Evolutionary conservation across 2,888 invertebrate species (phyloP), one percentile per base, ranked within the genome.

Genomic region (Elegia similella): DNA sequence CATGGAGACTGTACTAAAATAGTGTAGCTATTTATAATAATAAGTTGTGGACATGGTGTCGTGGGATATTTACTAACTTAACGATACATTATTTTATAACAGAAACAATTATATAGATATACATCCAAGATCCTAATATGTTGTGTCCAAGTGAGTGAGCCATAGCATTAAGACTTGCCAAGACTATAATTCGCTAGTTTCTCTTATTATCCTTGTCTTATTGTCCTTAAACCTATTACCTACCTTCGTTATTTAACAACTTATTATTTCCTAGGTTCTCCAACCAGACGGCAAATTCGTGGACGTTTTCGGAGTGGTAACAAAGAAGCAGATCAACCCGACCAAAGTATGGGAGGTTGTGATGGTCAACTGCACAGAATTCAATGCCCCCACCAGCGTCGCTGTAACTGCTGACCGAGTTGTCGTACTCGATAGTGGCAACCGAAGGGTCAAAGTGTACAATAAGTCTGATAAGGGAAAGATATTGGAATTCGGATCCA

Each of bases 331-430:
- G 55, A 69, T 70, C 6, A 68, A 75, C 42, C 78, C 86, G 0
- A 61, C 82, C 0, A 76, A 78, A 6, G 73, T 84, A 6, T 91
- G 88, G 88, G 82, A 85, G 17, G 71, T 73, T 8, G 75, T 76
- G 42, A 84, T 80, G 61, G 76, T 80, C 32, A 65, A 75, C 23
- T 86, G 90, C 58, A 94, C 89, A 57, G 92, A 94, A 72, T 89
- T 96, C 30, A 95, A 95, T 73, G 93, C 94, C 48, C 96, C 96
- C 0, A 95, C 95, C 6, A 94, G 94, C 58, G 92, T 96, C 1
- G 94, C 95, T 0, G 88, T 95, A 0, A 93, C 93, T 5, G 78
- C 80, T 55, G 92, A 92, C 68, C 83, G 80, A 66, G 85, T 94
- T 0, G 70, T 92, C 1, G 68, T 96, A 1, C 92, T 95, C 0